phyloP scores from a whole-genome alignment of 2,888 invertebrate genomes.

The Drosophila sordidapex region DNA sequence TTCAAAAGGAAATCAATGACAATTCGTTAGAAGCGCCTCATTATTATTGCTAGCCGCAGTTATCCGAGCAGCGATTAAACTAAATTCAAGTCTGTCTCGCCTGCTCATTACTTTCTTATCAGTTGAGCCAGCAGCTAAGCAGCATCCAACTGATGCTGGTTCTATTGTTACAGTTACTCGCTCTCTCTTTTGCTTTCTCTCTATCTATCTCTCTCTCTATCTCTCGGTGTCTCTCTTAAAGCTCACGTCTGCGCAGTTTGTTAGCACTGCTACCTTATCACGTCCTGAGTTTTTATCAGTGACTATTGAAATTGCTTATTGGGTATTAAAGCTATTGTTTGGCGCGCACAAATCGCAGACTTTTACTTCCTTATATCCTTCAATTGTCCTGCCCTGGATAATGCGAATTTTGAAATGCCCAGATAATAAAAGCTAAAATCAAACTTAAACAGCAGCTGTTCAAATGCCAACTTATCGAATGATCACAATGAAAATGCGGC shows the following conservation, averaged over 20 bases:
- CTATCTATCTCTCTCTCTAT: background rate
- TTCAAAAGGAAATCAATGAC: constrained; percentile 78
- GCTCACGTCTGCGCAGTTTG: constrained; percentile 67
- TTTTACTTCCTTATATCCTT: constrained; percentile 23
- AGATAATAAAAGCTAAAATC: constrained; percentile 35
- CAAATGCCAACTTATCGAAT: constrained; percentile 41
- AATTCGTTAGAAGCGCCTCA: constrained; percentile 63
- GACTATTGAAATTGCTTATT: constrained; percentile 44
- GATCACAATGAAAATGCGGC: constrained; percentile 41
- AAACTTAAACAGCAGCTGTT: constrained; percentile 18
- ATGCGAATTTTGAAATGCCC: constrained; percentile 27
- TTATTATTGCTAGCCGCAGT: constrained; percentile 44
- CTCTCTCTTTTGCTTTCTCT: background rate
- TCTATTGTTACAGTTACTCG: constrained; percentile 1
- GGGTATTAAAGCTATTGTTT: constrained; percentile 54
- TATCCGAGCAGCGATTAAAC: constrained; percentile 60
- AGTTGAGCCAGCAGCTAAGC: constrained; percentile 46
- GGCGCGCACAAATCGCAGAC: constrained; percentile 56
- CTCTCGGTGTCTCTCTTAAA: constrained; percentile 39
- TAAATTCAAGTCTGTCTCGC: constrained; percentile 44
- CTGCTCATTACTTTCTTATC: constrained; percentile 57
- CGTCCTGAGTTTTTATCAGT: constrained; percentile 62
- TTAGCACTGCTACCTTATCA: constrained; percentile 49
- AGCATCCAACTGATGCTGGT: constrained; percentile 10
- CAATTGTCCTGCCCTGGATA: constrained; percentile 46